These are phyloP conservation scores for Heteromormyrus szaboi DNA, from an alignment of 2,797 vertebrate genomes.

Conservation along the genomic window DNA sequence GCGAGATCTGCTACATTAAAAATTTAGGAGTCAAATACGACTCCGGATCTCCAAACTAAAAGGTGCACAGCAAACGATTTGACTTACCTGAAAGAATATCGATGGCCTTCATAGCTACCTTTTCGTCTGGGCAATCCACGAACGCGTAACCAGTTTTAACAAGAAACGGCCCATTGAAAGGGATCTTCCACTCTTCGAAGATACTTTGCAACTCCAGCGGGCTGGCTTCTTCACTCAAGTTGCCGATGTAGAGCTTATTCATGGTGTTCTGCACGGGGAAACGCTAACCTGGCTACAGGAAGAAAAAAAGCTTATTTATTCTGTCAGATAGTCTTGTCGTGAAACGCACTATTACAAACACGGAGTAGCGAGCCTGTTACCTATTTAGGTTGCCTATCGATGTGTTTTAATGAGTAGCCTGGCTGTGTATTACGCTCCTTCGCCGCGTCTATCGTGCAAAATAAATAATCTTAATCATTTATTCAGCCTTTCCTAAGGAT, in stretches of 20 bases:
- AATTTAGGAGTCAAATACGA: not conserved
- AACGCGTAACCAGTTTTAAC: conserved; percentile 97
- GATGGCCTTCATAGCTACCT: conserved; percentile 96
- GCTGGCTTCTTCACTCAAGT: conserved; percentile 89
- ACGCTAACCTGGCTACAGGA: conserved; percentile 16
- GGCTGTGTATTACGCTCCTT: conserved; percentile 44
- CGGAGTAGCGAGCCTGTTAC: conserved; percentile 64
- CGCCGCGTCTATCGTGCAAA: conserved; percentile 29
- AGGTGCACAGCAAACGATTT: not conserved
- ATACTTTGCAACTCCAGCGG: conserved; percentile 92
- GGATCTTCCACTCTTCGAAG: conserved; percentile 95
- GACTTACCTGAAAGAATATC: conserved; percentile 86
- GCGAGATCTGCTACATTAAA: not conserved
- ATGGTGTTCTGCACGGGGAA: conserved; percentile 59
- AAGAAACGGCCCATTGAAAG: conserved; percentile 86
- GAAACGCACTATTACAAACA: conserved; percentile 52
- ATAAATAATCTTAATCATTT: conserved; percentile 64
- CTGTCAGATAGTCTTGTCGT: conserved; percentile 56
- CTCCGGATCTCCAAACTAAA: no score
- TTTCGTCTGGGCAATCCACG: conserved; percentile 97
- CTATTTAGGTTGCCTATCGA: conserved; percentile 59
- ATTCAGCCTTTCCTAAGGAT: conserved; percentile 67
- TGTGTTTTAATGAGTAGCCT: conserved; percentile 62
- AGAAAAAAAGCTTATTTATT: conserved; percentile 50
- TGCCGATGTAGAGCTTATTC: conserved; percentile 99